Base-by-base conservation (phyloP, 2,888 invertebrate species). In the Didymodactylos carnosus region DNA sequence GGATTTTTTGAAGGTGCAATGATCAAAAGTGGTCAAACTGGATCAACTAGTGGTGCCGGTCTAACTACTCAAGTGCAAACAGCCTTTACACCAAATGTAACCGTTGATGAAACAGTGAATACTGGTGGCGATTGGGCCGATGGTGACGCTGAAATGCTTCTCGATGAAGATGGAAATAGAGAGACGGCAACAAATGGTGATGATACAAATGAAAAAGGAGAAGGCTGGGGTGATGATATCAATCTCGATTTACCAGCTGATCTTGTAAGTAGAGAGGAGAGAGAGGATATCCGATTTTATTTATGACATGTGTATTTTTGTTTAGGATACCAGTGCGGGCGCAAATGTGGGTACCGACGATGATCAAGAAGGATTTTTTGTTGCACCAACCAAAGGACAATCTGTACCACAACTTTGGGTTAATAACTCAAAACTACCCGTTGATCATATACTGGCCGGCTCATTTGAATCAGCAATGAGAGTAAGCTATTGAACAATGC, bases 391-490 rank as follows among this genome's bases (percentile, higher is more conserved):
- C 0, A 88, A 89, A 77, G 95, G 94, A 16, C 83, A 86, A 86
- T 78, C 80, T 76, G 82, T 82, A 75, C 76, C 80, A 25, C 81
- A 82, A 76, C 86, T 88, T 70, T 93, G 92, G 92, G 87, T 89
- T 35, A 89, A 89, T 81, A 90, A 90, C 80, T 91, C 94, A 0
- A 89, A 89, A 77, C 86, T 97, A 0, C 88, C 89, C 0, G 90
- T 91, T 75, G 97, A 98, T 84, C 93, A 97, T 82, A 86, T 95
- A 29, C 87, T 92, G 76, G 92, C 92, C 0, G 98, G 97, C 62
- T 91, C 92, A 19, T 94, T 93, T 83, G 94, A 94, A 82, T 88
- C 91, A 13, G 95, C 97, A 1, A 83, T 83, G 81, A 78, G 83
- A 77, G 81, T 83, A 76, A n/a, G n/a, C n/a, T n/a, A n/a, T n/a